Evolutionary conservation across 92 coral and sea anemone genomes (phyloP).

Genomic region (Pocillopora meandrina): DNA sequence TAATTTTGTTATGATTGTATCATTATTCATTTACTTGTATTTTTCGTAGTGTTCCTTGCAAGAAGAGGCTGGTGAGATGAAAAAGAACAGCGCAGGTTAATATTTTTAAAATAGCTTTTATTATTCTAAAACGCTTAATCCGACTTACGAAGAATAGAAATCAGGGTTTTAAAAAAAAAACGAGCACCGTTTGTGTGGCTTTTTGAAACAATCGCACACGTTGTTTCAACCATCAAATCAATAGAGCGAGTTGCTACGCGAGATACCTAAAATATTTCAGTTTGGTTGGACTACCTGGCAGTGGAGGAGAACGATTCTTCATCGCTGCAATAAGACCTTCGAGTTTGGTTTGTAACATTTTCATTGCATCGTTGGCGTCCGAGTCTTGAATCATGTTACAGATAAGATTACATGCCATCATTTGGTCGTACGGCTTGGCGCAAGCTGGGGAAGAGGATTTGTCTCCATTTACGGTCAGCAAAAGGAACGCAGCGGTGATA

Average conservation of each 20-base stretch:
- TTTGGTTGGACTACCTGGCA: neutral
- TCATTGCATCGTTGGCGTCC: slow-evolving; percentile 9
- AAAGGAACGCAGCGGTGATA: neutral
- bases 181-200: no score
- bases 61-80: neutral
- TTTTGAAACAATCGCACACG: no score
- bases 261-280: neutral
- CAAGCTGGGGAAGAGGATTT: neutral
- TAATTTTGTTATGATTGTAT: neutral
- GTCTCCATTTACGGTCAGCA: neutral
- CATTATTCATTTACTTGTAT: neutral
- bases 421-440: slow-evolving; percentile 14
- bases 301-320: neutral
- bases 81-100: neutral
- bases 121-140: neutral
- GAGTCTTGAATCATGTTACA: slow-evolving; percentile 11
- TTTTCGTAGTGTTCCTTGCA: slow-evolving; percentile 3
- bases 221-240: neutral
- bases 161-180: no score
- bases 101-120: neutral
- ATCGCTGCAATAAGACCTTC: neutral
- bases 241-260: neutral
- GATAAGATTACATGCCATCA: slow-evolving; percentile 1
- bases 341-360: slow-evolving; percentile 9
- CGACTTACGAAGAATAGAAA: neutral